phyloP scores from a whole-genome alignment of 2,797 vertebrate genomes.

The Capromys pilorides region DNA sequence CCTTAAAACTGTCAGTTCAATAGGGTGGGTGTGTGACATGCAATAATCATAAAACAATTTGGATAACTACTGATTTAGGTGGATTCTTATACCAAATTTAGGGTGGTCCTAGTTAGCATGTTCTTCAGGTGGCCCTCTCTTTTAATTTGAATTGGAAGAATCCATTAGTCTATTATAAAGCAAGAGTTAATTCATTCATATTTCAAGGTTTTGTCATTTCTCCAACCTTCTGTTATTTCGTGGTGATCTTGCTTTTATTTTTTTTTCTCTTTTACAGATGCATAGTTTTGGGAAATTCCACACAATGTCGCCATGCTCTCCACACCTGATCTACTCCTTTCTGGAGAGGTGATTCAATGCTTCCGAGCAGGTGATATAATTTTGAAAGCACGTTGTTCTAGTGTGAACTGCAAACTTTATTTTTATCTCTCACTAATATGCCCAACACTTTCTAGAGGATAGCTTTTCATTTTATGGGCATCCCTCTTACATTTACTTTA shows the following conservation, averaged over 20 bases:
- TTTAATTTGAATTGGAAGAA: neutral
- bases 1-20: neutral
- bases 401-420: neutral
- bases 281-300: neutral
- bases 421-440: neutral
- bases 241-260: constrained; percentile 2
- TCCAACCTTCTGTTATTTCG: neutral
- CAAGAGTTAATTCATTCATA: neutral
- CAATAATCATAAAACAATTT: neutral
- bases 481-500: neutral
- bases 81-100: neutral
- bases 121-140: neutral
- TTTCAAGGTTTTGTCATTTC: neutral
- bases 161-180: neutral
- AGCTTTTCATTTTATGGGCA: neutral
- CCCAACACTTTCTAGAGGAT: neutral
- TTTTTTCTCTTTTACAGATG: neutral
- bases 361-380: neutral
- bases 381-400: neutral
- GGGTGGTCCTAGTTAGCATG: neutral
- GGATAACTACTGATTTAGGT: neutral
- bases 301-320: neutral
- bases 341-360: neutral
- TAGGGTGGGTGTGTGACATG: neutral
- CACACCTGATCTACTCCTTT: neutral